These are phyloP conservation scores for Sebastes kiyomatsui DNA, from an alignment of 2,797 vertebrate genomes.

Conservation along the genomic window DNA sequence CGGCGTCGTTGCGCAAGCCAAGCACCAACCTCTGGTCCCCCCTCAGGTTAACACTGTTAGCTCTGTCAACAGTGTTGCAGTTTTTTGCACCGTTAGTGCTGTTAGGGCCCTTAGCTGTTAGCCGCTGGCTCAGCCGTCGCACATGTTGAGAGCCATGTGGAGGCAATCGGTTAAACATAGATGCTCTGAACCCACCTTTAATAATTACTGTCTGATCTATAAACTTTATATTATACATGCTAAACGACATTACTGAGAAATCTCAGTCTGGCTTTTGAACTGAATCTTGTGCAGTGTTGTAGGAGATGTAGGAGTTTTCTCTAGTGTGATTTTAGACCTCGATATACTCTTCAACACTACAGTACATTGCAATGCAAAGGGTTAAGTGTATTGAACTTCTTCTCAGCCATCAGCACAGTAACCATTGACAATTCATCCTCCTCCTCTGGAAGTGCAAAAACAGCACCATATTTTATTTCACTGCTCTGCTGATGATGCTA, in stretches of 20 bases:
- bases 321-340: background rate
- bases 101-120: accelerated
- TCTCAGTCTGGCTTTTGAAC: background rate
- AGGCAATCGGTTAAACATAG: too few relatives aligned
- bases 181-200: background rate
- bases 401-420: background rate
- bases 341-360: background rate
- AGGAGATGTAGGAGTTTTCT: background rate
- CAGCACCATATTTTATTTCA: slow-evolving; percentile 12
- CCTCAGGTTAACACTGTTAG: too few relatives aligned
- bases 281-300: background rate
- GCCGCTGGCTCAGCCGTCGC: too few relatives aligned
- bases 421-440: background rate
- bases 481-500: background rate
- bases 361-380: background rate
- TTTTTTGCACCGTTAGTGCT: too few relatives aligned
- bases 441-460: background rate
- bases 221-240: background rate
- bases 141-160: too few relatives aligned
- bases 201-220: background rate
- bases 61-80: too few relatives aligned
- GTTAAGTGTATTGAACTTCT: background rate
- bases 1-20: too few relatives aligned
- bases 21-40: too few relatives aligned
- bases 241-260: background rate